Evolutionary conservation across 1,140 invertebrate species (phyloP).

Genomic region (Rhopalosiphum maidis): DNA sequence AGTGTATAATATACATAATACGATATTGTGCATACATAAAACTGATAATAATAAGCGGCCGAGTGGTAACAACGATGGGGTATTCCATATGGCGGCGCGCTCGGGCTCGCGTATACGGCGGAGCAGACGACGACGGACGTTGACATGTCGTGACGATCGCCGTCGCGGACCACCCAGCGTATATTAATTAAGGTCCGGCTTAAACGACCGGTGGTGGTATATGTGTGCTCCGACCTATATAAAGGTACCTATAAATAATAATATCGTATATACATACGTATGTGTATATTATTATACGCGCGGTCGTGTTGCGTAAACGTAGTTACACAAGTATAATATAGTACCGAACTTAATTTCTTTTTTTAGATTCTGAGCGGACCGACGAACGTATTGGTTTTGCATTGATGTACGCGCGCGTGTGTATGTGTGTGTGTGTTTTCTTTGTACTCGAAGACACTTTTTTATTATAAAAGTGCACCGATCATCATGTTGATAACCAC

Average conservation of each 20-base stretch:
- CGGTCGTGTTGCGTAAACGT: conserved; percentile 9
- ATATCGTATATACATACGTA: not conserved
- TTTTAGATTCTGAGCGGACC: not conserved
- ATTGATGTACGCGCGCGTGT: not conserved
- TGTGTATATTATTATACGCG: not conserved
- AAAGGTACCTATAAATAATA: not conserved
- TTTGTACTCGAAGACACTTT: not conserved
- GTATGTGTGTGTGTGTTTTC: not conserved
- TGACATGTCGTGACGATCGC: conserved; percentile 53
- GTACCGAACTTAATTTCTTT: too few species aligned
- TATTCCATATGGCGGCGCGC: not conserved
- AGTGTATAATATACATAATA: not conserved
- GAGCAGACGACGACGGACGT: conserved; percentile 17
- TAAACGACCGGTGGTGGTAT: conserved; percentile 32
- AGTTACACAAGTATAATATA: not conserved
- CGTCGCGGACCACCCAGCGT: conserved; percentile 48
- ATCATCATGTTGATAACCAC: too few species aligned
- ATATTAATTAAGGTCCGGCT: conserved; percentile 50
- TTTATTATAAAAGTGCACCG: not conserved
- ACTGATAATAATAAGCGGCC: not conserved
- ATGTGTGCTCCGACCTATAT: conserved; percentile 10
- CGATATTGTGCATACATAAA: not conserved
- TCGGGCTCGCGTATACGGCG: not conserved
- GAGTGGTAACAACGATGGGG: not conserved
- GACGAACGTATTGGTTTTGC: not conserved